These are phyloP conservation scores for Tachuris rubrigastra DNA, from an alignment of 2,113 vertebrate species.

Conservation along the genomic window DNA sequence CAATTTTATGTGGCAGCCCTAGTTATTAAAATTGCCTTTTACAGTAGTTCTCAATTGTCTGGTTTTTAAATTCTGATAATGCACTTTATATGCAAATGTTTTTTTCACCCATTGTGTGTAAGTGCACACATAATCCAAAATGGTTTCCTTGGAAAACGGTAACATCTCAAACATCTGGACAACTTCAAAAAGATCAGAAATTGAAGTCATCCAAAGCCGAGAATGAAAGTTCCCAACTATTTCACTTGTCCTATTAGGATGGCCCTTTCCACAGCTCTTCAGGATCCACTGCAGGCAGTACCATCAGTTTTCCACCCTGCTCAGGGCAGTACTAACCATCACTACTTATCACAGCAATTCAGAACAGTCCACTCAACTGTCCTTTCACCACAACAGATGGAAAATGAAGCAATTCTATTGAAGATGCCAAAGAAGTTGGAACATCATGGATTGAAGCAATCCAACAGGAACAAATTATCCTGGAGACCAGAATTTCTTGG, in stretches of 20 bases:
- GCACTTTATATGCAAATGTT: accelerated
- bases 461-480: background rate
- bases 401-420: background rate
- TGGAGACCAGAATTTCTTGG: background rate
- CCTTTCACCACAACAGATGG: background rate
- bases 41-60: background rate
- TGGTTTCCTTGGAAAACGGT: background rate
- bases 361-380: background rate
- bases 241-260: background rate
- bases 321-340: background rate
- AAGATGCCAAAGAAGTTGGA: background rate
- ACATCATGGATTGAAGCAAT: background rate
- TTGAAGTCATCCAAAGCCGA: background rate
- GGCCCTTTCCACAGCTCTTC: background rate
- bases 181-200: background rate
- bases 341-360: background rate
- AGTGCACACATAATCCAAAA: background rate
- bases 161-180: background rate
- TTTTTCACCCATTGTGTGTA: background rate
- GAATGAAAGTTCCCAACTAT: background rate
- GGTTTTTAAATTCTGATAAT: background rate
- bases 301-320: background rate
- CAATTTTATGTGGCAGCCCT: background rate
- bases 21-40: background rate
- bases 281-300: background rate